These are phyloP conservation scores for Salpingus planirostris DNA, from an alignment of 2,888 invertebrate species.

Conservation along the genomic window DNA sequence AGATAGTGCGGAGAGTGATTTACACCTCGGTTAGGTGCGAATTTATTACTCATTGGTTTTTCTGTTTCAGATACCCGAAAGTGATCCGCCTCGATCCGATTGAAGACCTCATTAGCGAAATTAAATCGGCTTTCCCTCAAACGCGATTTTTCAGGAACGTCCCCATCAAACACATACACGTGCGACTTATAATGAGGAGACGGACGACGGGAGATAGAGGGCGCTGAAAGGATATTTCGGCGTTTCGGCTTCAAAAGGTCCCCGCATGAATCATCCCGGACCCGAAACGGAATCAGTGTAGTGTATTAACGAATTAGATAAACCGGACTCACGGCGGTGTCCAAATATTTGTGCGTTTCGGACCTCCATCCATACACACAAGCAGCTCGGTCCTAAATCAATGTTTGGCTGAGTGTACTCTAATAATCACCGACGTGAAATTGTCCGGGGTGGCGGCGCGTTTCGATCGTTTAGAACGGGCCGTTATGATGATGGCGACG, in stretches of 20 bases:
- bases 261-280: constrained; percentile 1
- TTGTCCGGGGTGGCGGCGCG: not conserved
- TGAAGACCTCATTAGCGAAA: no score
- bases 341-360: constrained; percentile 26
- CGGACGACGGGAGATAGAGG: not conserved
- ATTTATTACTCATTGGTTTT: no score
- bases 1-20: no score
- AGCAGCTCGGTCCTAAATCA: constrained; percentile 26
- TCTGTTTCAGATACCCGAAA: no score
- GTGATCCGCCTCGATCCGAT: no score
- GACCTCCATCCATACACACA: no score
- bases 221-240: not conserved
- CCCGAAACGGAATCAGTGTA: constrained; percentile 18
- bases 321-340: constrained; percentile 24
- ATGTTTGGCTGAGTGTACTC: constrained; percentile 25
- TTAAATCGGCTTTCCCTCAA: no score
- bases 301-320: constrained; percentile 23
- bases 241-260: constrained; percentile 6
- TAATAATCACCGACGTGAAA: constrained; percentile 21
- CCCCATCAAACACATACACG: no score
- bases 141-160: no score
- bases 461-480: not conserved
- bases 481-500: constrained; percentile 13
- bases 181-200: no score
- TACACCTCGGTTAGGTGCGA: no score